Base-by-base conservation (phyloP, 2,888 invertebrate species). In the Macrosoma leucophasiata region DNA sequence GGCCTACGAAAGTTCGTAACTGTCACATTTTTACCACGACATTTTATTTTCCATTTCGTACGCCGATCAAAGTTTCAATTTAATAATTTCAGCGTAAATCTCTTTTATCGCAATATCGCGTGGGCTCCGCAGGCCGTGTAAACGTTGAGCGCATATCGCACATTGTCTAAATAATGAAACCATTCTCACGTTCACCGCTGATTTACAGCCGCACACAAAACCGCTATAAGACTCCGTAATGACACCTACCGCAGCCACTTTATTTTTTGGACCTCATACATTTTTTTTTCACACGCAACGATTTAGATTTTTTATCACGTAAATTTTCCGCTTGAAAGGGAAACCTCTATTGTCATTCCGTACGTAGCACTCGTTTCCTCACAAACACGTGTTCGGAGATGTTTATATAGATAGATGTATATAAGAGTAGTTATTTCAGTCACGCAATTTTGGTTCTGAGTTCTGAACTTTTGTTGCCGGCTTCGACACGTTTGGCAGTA, bases 261-360 rank as follows among this genome's bases (percentile, higher is more conserved):
- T 72, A 72, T 75, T 72, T 77, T n/a, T 77, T 72, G 71, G 73
- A 72, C 69, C 71, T 68, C 60, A 63, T 65, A 73, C 64, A 68
- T 61, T 71, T 75, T 55, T 78, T 76, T 81, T 82, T 82, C 79
- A 81, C 82, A 84, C 76, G 81, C 77, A 54, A 73, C 66, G 58
- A 54, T 73, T 79, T 75, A 65, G 73, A 72, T 79, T 84, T 75
- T 81, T 70, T 76, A 79, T 79, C 84, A 84, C 84, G 82, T 82
- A 79, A 81, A 81, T 82, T 81, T 84, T 75, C 76, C 72, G 74
- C 73, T 74, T 62, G 78, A 78, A 79, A 84, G 81, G 81, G 82
- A 82, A 82, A 81, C 76, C 71, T 63, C 62, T 63, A 82, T 82
- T 82, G 82, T 78, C 68, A 82, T 84, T 81, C 82, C 49, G 55